Percentiles rank a stretch among this genome's conserved stretches.
These are phyloP conservation scores for Cyphomyrmex costatus DNA, from an alignment of 1,140 invertebrate species.

Conservation along the genomic window DNA sequence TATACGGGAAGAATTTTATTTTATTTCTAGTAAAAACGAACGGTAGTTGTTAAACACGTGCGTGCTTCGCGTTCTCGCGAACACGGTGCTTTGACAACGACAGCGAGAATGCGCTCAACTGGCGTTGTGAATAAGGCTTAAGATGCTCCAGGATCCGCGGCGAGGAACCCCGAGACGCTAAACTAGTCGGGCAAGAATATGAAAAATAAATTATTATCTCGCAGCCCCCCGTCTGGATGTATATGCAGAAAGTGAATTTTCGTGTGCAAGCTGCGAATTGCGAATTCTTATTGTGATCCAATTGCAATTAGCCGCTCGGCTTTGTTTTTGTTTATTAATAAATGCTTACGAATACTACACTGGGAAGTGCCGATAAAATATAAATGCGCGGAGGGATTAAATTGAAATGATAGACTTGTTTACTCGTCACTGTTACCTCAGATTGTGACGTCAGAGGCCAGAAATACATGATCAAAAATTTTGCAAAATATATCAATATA, in stretches of 20 bases:
- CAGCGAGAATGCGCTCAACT: not conserved
- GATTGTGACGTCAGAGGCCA: too few species aligned
- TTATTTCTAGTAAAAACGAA: not conserved
- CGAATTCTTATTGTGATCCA: too few species aligned
- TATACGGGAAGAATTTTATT: not conserved
- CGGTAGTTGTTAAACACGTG: not conserved
- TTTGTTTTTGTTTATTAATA: not conserved
- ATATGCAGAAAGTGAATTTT: constrained; percentile 31
- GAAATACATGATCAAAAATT: too few species aligned
- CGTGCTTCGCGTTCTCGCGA: not conserved
- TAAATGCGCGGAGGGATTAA: not conserved
- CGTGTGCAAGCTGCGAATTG: not conserved
- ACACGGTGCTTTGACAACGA: not conserved
- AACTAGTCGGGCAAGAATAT: constrained; percentile 62
- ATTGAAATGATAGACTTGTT: not conserved
- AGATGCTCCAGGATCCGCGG: constrained; percentile 41
- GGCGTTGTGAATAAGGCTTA: constrained; percentile 62
- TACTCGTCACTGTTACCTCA: too few species aligned
- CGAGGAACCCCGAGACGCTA: constrained; percentile 54
- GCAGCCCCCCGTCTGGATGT: constrained; percentile 6
- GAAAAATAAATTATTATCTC: constrained; percentile 63
- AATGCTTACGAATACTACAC: not conserved
- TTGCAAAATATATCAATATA: too few species aligned
- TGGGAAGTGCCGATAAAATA: not conserved
- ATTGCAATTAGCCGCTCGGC: not conserved